Base-by-base conservation (phyloP, 1,140 invertebrate species). In the Sitodiplosis mosellana region DNA sequence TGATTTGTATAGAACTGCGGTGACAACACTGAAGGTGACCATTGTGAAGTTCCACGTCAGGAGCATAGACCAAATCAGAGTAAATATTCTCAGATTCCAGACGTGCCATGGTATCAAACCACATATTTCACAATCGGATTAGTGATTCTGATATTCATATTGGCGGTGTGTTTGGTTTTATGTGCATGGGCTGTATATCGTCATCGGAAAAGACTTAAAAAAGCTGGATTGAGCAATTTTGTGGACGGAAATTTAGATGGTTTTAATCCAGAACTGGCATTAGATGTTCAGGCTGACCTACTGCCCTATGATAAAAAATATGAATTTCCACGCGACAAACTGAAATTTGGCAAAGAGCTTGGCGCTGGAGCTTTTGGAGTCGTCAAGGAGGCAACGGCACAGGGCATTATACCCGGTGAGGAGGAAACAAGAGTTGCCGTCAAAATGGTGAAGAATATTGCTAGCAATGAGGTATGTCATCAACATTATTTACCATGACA, bases 361-460 rank as follows among this genome's bases (percentile, higher is more conserved):
- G 91, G 91, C 15, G 80, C 83, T 36, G 91, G 91, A 38, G 90
- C 88, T 3, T 96, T 93, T 66, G 91, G 90, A 17, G 79, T 90
- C 8, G 91, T 96, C 0, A 76, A 90, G 59, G 91, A 91, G 71
- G 91, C 85, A 1, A 76, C 77, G 56, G 86, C 83, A 33, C 73
- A 71, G 45, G 84, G 83, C 6, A 87, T 91, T 41, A 59, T 76
- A 5, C 75, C 77, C 33, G 73, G 75, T n/a, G 77, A 87, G 59
- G 70, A 75, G 34, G 61, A 63, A 7, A 80, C 79, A 0, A 78
- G 74, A 0, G 85, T 91, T 1, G 85, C 86, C 2, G 83, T 90
- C 0, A 90, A 90, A 69, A 89, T 83, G 81, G 81, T 87, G 0
- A 83, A 86, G 55, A 74, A 76, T 54, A 77, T 78, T 41, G 77